phyloP scores from a whole-genome alignment of 2,797 vertebrate genomes.

The Cyclopterus lumpus region DNA sequence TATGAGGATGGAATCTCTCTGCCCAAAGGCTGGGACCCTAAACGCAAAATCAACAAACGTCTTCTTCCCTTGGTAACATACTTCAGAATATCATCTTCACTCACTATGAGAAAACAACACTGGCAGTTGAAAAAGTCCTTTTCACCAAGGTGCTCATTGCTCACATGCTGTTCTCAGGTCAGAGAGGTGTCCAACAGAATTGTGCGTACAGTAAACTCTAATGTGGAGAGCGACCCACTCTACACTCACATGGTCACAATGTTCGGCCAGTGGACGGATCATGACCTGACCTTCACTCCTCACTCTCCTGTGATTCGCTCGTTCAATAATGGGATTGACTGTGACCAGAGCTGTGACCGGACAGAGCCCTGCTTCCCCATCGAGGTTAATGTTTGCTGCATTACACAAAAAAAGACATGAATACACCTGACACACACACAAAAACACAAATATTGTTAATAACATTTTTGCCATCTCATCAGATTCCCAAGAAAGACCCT shows the following conservation, averaged over 20 bases:
- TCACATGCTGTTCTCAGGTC: constrained; percentile 78
- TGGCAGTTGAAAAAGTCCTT: not conserved
- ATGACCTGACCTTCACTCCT: constrained; percentile 88
- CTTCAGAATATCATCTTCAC: not conserved
- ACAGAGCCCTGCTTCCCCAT: constrained; percentile 88
- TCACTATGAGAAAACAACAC: not conserved
- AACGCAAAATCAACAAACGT: constrained; percentile 62
- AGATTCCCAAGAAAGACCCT: constrained; percentile 83
- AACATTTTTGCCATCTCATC: constrained; percentile 17
- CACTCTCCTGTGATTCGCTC: constrained; percentile 76
- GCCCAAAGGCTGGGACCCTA: constrained; percentile 82
- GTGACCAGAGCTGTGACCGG: constrained; percentile 76
- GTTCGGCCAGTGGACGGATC: constrained; percentile 89
- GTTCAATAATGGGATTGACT: constrained; percentile 73
- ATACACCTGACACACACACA: not conserved
- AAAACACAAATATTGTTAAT: not conserved
- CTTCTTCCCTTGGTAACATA: constrained; percentile 85
- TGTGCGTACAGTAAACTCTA: constrained; percentile 66
- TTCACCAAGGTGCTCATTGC: not conserved
- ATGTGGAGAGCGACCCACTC: constrained; percentile 73
- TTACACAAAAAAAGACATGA: not conserved
- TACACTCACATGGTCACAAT: constrained; percentile 85
- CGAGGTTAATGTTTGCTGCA: constrained; percentile 51
- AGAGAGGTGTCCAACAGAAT: constrained; percentile 88
- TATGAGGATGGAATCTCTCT: constrained; percentile 86